Percentiles rank a stretch among this genome's conserved stretches.
phyloP scores from a whole-genome alignment of 2,888 invertebrate genomes.

The Caenorhabditis sp. region DNA sequence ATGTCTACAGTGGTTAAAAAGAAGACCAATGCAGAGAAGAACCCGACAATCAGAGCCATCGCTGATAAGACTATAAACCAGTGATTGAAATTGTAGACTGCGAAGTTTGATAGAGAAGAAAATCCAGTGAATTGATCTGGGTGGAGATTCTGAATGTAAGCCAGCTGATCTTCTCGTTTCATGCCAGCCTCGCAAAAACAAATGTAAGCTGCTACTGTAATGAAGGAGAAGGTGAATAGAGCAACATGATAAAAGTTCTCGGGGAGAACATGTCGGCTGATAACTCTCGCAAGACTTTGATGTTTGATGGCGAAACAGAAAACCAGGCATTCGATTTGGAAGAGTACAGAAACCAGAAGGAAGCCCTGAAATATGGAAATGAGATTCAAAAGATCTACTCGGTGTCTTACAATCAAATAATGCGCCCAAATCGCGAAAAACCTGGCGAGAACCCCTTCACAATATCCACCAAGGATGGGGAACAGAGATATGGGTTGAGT shows the following conservation, averaged over 20 bases:
- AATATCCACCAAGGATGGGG: constrained; percentile 6
- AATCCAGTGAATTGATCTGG: background rate
- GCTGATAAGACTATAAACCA: background rate
- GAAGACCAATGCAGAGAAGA: background rate
- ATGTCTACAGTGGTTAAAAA: constrained; percentile 21
- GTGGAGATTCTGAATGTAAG: background rate
- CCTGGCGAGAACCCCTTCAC: background rate
- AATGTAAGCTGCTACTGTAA: background rate
- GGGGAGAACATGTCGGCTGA: constrained; percentile 2
- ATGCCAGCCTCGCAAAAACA: constrained; percentile 17
- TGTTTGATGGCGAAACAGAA: constrained; percentile 24
- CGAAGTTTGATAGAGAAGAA: background rate
- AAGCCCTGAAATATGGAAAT: too few species aligned
- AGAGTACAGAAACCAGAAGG: background rate
- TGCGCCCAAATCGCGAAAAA: background rate
- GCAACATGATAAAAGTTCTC: background rate
- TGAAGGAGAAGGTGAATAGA: background rate
- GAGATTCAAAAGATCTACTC: too few species aligned
- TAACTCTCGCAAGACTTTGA: constrained; percentile 24
- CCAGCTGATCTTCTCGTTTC: constrained; percentile 5
- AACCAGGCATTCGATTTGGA: constrained; percentile 14
- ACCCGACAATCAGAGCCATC: background rate
- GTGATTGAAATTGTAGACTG: constrained; percentile 1
- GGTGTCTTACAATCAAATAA: background rate
- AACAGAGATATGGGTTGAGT: constrained; percentile 17